Evolutionary conservation across 2,888 invertebrate genomes (phyloP).

Genomic region (Meteorus colon): DNA sequence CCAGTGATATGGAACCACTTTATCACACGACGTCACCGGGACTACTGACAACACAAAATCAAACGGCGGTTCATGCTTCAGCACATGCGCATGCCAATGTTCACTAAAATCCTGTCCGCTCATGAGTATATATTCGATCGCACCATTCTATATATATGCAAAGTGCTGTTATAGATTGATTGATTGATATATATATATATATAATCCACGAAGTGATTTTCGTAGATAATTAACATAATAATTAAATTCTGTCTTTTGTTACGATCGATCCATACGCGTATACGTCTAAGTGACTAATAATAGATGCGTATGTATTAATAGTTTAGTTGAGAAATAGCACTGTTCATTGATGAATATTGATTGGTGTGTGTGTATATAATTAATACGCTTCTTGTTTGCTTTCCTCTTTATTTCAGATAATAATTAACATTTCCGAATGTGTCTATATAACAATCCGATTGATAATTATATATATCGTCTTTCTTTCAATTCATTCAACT

Average conservation of each 20-base stretch:
- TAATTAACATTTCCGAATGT: neutral
- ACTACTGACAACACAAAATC: conserved; percentile 59
- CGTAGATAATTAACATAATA: neutral
- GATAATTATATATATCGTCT: neutral
- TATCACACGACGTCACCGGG: conserved; percentile 53
- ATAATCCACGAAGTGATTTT: neutral
- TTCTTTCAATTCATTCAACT: neutral
- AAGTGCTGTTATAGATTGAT: neutral
- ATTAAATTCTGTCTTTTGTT: neutral
- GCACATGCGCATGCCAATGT: conserved; percentile 45
- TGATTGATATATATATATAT: neutral
- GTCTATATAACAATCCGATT: neutral
- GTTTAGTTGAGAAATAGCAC: conserved; percentile 49
- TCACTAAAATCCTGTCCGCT: neutral
- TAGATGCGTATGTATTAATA: neutral
- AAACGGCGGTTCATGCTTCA: conserved; percentile 47
- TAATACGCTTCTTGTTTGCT: too few species aligned
- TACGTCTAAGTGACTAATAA: neutral
- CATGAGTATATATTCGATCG: neutral
- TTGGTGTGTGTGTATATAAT: conserved; percentile 47
- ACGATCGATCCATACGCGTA: neutral
- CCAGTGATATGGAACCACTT: conserved; percentile 48
- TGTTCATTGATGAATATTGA: conserved; percentile 54
- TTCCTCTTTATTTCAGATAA: too few species aligned
- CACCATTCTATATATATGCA: neutral